phyloP scores from a whole-genome alignment of 1,140 invertebrate genomes.

The Drosophila yakuba region DNA sequence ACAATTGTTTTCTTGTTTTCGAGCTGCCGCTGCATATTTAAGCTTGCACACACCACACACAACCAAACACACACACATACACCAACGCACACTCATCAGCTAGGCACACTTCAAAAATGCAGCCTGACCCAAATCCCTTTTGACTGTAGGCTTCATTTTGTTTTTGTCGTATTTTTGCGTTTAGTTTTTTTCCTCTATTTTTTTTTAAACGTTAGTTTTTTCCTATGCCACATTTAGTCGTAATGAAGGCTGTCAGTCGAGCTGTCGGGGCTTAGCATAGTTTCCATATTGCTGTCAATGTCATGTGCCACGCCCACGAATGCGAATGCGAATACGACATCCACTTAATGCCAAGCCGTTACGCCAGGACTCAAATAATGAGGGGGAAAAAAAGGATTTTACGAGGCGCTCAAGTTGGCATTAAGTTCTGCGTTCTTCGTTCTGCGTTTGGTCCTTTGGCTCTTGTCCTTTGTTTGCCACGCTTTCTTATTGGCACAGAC shows the following conservation, averaged over 20 bases:
- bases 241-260: slow-evolving; percentile 76
- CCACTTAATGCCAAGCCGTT: slow-evolving; percentile 62
- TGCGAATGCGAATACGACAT: slow-evolving; percentile 4
- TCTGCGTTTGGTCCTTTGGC: too few species aligned
- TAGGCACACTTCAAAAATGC: slow-evolving; percentile 72
- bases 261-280: slow-evolving; percentile 74
- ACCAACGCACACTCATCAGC: slow-evolving; percentile 39
- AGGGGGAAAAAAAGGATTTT: slow-evolving; percentile 62
- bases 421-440: slow-evolving; percentile 55
- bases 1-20: slow-evolving; percentile 44
- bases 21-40: slow-evolving; percentile 58
- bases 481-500: slow-evolving; percentile 72
- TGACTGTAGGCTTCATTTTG: slow-evolving; percentile 74
- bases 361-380: slow-evolving; percentile 62
- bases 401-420: slow-evolving; percentile 64
- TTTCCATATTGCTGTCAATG: slow-evolving; percentile 68
- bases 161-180: slow-evolving; percentile 22
- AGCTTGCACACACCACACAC: slow-evolving; percentile 7
- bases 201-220: slow-evolving; percentile 28
- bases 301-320: slow-evolving; percentile 73
- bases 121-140: slow-evolving; percentile 77
- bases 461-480: slow-evolving; percentile 18
- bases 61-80: neutral
- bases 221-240: slow-evolving; percentile 71
- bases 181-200: slow-evolving; percentile 10